phyloP scores from a whole-genome alignment of 2,888 invertebrate species.

The Molanna angustata region DNA sequence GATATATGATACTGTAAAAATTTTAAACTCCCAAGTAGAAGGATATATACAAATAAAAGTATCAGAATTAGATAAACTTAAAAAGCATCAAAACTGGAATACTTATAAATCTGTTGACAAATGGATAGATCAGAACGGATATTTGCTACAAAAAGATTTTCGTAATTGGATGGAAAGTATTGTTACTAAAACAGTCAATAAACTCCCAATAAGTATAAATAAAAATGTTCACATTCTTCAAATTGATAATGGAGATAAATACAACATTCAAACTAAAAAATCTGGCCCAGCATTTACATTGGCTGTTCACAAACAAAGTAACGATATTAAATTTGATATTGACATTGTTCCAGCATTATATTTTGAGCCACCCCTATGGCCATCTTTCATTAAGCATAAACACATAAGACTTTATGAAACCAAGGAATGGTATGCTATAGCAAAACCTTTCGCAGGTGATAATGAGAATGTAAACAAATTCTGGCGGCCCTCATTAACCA shows the following conservation, averaged over 20 bases:
- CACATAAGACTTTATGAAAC: not conserved
- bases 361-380: slow-evolving; percentile 13
- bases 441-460: slow-evolving; percentile 7
- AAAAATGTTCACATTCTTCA: too few species aligned
- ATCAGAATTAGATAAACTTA: not conserved
- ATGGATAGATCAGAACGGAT: slow-evolving; percentile 12
- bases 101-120: slow-evolving; percentile 10
- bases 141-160: slow-evolving; percentile 10
- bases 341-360: slow-evolving; percentile 12
- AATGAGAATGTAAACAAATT: not conserved
- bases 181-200: not conserved
- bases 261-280: not conserved
- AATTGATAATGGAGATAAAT: not conserved
- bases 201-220: not conserved
- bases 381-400: slow-evolving; percentile 4
- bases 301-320: not conserved
- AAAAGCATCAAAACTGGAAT: slow-evolving; percentile 9
- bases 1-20: not conserved
- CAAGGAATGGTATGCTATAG: slow-evolving; percentile 14
- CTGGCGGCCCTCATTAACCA: slow-evolving; percentile 2
- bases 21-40: not conserved
- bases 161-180: slow-evolving; percentile 16
- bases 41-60: slow-evolving; percentile 18
- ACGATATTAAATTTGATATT: slow-evolving; percentile 8
- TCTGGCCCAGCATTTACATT: slow-evolving; percentile 16